Base-by-base conservation (phyloP, 1,140 invertebrate genomes). In the Trigoniulus corallinus region DNA sequence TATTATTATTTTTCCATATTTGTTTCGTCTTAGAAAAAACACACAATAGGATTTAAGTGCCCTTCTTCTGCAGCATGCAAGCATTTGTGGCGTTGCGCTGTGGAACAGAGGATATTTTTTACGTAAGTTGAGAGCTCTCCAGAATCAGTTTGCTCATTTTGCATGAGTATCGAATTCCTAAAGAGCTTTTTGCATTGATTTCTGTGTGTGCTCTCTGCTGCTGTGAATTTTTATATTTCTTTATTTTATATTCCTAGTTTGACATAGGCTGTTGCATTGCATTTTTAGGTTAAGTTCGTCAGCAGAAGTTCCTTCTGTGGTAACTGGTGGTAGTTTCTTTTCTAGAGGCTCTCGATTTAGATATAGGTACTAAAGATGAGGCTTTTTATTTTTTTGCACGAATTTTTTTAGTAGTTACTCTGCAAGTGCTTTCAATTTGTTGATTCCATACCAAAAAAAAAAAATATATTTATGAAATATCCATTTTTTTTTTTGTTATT, bases 1-100 rank as follows among this genome's bases (percentile, higher is more conserved):
- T n/a, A n/a, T n/a, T n/a, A n/a, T n/a, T n/a, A n/a, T n/a, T n/a
- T n/a, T n/a, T n/a, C n/a, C n/a, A n/a, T n/a, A n/a, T n/a, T n/a
- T n/a, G n/a, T n/a, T n/a, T n/a, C n/a, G n/a, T n/a, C n/a, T n/a
- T 70, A 94, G 88, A 95, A 93, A 75, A 94, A 94, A 65, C 87
- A 93, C 65, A 89, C 89, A 37, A 82, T 94, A 51, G 91, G 91
- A 12, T 96, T 92, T 69, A 95, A 94, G 67, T 95, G 91, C 72
- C 80, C 82, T 34, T 85, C 84, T 53, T 80, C 84, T 20, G 78
- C 83, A 26, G 82, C 88, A 48, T 95, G 89, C 64, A 80, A 88
- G 58, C 88, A 94, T 68, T 77, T 96, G 29, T 97, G 91, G 91
- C 78, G 85, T 66, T 92, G 86, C 73, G 89, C 91, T 41, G 87